A percentile compares a stretch with the other conserved stretches of the same genome.
Conservation (phyloP, 2,113 vertebrate genomes). For the Ploceus nigricollis region DNA sequence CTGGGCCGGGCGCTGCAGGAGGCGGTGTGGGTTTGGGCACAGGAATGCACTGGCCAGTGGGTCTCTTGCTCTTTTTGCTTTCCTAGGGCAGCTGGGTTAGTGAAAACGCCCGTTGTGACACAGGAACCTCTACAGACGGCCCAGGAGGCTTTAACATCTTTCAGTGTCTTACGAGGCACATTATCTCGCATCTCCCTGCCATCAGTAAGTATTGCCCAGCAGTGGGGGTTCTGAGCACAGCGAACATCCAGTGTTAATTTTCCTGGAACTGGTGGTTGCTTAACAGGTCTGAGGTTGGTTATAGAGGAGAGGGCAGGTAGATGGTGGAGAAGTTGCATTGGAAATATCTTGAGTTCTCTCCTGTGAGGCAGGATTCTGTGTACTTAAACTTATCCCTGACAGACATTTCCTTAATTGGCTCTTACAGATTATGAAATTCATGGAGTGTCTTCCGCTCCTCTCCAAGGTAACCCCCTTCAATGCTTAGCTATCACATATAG, state of each 20-base stretch:
- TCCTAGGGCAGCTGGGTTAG: not conserved
- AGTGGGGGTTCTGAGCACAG: fast-evolving
- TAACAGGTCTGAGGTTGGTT: fast-evolving
- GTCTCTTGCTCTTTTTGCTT: not conserved
- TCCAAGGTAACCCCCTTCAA: not conserved
- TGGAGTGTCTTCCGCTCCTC: not conserved
- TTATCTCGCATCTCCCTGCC: not conserved
- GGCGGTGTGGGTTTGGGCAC: not conserved
- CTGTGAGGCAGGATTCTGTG: not conserved
- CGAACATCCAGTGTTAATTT: fast-evolving
- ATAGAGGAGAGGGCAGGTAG: not conserved
- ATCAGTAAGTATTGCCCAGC: not conserved
- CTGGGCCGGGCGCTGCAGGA: no score
- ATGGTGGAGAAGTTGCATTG: not conserved
- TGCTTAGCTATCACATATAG: not conserved
- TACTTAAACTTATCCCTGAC: not conserved
- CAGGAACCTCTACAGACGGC: not conserved
- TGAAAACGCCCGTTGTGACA: fast-evolving
- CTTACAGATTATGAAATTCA: not conserved
- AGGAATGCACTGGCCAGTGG: fast-evolving
- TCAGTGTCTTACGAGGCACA: fast-evolving
- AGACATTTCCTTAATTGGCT: not conserved
- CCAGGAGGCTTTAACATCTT: not conserved
- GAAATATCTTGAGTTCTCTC: not conserved
- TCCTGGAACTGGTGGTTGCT: no score